These are phyloP conservation scores for Conomelus anceps DNA, from an alignment of 2,888 invertebrate species.

Conservation along the genomic window DNA sequence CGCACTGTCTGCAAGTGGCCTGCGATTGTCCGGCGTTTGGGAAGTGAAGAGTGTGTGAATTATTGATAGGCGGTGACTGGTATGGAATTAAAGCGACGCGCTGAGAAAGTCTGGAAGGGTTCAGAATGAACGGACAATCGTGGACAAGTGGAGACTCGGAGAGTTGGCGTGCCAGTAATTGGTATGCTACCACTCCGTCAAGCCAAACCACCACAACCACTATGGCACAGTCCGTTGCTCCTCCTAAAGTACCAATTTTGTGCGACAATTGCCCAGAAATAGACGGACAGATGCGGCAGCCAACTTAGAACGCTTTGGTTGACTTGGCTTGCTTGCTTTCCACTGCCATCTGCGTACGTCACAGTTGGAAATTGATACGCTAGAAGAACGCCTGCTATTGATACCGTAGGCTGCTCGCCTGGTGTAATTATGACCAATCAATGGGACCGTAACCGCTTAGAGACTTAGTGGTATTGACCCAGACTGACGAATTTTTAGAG, in stretches of 20 bases:
- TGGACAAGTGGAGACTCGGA: no score
- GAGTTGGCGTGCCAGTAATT: background rate
- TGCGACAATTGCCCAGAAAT: background rate
- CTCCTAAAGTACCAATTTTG: background rate
- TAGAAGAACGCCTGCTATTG: background rate
- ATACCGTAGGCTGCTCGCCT: background rate
- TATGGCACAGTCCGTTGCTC: background rate
- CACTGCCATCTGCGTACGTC: background rate
- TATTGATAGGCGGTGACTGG: no score
- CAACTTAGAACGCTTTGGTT: background rate
- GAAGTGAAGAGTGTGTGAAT: no score
- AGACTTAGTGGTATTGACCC: background rate
- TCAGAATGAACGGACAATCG: no score
- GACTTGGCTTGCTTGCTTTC: background rate
- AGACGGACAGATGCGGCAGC: background rate
- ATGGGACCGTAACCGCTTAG: no score
- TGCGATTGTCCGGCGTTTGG: no score
- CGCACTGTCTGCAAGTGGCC: no score
- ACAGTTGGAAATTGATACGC: background rate
- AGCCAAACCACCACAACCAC: background rate
- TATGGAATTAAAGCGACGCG: no score
- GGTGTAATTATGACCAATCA: background rate
- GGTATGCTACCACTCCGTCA: background rate
- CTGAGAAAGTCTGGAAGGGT: no score
- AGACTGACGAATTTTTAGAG: no score